Evolutionary conservation across 35 echinoderm and acorn worm species (phyloP).

Genomic region (Anneissia japonica): DNA sequence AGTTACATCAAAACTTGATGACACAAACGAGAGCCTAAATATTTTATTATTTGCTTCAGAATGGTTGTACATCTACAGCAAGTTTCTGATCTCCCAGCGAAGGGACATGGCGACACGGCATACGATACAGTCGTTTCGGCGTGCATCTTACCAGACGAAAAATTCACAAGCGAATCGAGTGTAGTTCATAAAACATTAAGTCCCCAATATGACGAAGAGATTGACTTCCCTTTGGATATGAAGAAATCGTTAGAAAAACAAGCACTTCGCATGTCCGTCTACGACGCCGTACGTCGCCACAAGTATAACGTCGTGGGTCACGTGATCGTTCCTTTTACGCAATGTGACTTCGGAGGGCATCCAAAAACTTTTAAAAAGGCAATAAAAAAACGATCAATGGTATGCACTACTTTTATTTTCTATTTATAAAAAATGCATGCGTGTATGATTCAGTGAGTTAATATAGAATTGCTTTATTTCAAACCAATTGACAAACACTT

Average conservation of each 20-base stretch:
- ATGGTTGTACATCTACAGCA: constrained; percentile 1
- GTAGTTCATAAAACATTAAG: not conserved
- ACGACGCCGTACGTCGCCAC: not conserved
- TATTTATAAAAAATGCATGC: no score
- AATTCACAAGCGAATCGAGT: not conserved
- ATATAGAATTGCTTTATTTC: no score
- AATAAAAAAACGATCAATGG: not conserved
- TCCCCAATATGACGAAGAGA: constrained; percentile 1
- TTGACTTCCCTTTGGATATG: not conserved
- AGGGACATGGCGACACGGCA: not conserved
- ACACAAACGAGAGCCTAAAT: no score
- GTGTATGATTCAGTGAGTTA: no score
- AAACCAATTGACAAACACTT: no score
- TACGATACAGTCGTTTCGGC: not conserved
- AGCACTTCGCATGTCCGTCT: constrained; percentile 5
- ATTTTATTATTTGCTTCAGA: not conserved
- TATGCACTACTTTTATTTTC: no score
- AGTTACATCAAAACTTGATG: no score
- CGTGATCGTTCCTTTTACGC: constrained; percentile 4
- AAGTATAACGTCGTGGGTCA: constrained; percentile 10
- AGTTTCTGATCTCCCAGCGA: not conserved
- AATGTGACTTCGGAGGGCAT: not conserved
- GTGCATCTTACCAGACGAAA: constrained; percentile 5
- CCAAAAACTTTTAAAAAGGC: not conserved
- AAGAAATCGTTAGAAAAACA: constrained; percentile 6